These are phyloP conservation scores for Corythaixoides concolor DNA, from an alignment of 2,113 vertebrate genomes.

Conservation along the genomic window DNA sequence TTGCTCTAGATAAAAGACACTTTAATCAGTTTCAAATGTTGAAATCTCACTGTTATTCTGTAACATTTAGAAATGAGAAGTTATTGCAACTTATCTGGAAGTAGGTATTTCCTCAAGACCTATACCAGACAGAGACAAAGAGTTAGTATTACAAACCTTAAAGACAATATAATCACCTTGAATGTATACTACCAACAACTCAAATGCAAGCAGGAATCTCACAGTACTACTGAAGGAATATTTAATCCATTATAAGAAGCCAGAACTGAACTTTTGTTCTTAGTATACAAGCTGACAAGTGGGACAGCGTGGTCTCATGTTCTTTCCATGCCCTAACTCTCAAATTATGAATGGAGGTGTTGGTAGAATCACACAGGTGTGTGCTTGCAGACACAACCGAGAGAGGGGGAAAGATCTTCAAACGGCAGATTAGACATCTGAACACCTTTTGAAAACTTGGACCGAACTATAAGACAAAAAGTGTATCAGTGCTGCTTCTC, in stretches of 20 bases:
- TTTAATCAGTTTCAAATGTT: neutral
- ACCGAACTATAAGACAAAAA: neutral
- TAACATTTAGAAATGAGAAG: neutral
- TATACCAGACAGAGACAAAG: neutral
- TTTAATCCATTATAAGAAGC: neutral
- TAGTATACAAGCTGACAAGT: neutral
- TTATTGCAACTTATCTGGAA: neutral
- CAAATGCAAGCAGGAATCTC: neutral
- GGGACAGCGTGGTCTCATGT: neutral
- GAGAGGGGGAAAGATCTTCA: neutral
- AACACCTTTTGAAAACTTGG: neutral
- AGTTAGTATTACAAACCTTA: neutral
- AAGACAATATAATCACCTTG: neutral
- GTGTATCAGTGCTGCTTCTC: neutral
- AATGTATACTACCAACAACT: neutral
- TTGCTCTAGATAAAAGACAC: neutral
- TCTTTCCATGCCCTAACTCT: neutral
- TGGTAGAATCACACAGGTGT: neutral
- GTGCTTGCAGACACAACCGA: neutral
- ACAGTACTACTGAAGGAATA: neutral
- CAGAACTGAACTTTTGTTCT: neutral
- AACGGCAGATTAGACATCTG: neutral
- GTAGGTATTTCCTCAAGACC: neutral
- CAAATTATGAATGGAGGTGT: neutral
- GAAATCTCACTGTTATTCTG: neutral